Base-by-base conservation (phyloP, 2,113 vertebrate species). In the Misgurnus anguillicaudatus region DNA sequence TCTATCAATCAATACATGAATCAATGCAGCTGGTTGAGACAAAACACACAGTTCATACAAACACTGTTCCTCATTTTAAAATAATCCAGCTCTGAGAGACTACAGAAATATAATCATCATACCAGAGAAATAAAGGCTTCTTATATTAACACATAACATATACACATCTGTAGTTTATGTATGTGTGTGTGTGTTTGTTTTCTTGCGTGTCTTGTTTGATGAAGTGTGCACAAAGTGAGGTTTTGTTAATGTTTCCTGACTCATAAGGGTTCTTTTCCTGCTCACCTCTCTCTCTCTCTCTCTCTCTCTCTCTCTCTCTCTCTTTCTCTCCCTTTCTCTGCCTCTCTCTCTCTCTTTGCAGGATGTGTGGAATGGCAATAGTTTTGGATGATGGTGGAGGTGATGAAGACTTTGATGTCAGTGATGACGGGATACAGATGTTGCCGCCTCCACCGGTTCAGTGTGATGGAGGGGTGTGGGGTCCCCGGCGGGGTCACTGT, bases 351-450 rank as follows among this genome's bases (percentile, higher is more conserved):
- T 64, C 1, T 17, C 16, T 39, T 45, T 45, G 19, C 89, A 91
- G 92, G 80, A 89, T 93, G 89, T 92, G 93, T 58, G 91, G 94
- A 51, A 83, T 91, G 85, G 90, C 88, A 13, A 81, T 86, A 82
- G 92, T 89, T 78, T 85, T 88, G 84, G 92, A 91, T 2, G 88
- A 90, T 4, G 82, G 85, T 0, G 86, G 84, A 11, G 83, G 88
- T 16, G 87, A 81, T 2, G 91, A 90, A 51, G 92, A 90, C 57
- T 85, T 90, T 47, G 91, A 89, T 77, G 71, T 88, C 0, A 86
- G 19, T 7, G 92, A 93, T 11, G 89, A 92, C 10, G 89, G 85
- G 4, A 89, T 91, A 5, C 93, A 89, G 84, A 92, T 94, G 84
- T 70, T 95, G 8, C 91, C 90, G 7, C 91, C 93, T 2, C 92